These are phyloP conservation scores for Cuniculus paca DNA, from an alignment of 2,797 vertebrate genomes.

Conservation along the genomic window DNA sequence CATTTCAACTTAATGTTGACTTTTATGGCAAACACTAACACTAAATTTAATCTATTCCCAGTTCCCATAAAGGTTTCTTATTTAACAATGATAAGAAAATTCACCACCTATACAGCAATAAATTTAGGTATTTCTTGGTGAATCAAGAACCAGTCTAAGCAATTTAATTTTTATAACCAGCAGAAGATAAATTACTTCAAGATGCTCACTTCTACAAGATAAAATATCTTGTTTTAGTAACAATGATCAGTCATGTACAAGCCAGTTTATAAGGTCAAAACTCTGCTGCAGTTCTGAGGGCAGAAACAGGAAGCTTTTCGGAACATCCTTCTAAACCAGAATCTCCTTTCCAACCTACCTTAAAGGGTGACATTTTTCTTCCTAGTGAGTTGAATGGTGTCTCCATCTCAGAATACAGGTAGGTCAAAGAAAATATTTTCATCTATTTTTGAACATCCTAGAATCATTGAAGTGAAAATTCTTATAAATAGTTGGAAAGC, in stretches of 20 bases:
- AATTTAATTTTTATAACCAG: not conserved
- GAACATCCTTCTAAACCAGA: not conserved
- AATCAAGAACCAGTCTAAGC: not conserved
- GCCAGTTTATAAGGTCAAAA: not conserved
- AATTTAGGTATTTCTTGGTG: not conserved
- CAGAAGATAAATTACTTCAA: not conserved
- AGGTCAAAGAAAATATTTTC: not conserved
- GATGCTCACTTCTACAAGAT: not conserved
- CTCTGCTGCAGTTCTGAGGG: not conserved
- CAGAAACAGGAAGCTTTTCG: not conserved
- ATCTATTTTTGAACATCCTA: constrained; percentile 3
- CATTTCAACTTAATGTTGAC: not conserved
- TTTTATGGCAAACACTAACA: not conserved
- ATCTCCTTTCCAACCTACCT: not conserved
- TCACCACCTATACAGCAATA: not conserved
- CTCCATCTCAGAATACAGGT: not conserved
- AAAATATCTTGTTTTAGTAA: not conserved
- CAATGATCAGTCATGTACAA: not conserved
- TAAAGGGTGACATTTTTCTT: not conserved
- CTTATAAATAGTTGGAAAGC: not conserved
- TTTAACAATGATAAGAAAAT: not conserved
- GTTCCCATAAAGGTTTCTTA: not conserved
- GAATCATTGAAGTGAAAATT: not conserved
- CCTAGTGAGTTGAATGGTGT: not conserved
- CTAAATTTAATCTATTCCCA: not conserved